A percentile compares a stretch with the other conserved stretches of the same genome.
phyloP scores from a whole-genome alignment of 2,888 invertebrate species.

The Pyralis farinalis region DNA sequence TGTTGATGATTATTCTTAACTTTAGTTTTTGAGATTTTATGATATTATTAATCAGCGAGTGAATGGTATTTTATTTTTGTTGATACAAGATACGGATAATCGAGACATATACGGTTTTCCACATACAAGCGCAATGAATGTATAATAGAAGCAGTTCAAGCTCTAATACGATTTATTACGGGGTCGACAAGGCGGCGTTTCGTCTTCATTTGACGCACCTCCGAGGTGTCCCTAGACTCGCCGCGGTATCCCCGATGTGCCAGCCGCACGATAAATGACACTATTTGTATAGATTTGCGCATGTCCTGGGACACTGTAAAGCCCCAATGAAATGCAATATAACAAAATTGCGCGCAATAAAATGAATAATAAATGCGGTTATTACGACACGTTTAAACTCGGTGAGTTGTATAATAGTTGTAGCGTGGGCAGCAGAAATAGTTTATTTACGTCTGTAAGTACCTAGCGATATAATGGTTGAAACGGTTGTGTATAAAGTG shows the following conservation, averaged over 20 bases:
- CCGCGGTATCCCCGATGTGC: conserved; percentile 17
- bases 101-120: too few species aligned
- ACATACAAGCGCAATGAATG: conserved; percentile 12
- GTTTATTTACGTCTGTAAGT: too few species aligned
- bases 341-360: conserved; percentile 16
- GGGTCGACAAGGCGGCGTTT: conserved; percentile 28
- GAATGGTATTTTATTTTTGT: too few species aligned
- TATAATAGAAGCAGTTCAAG: conserved; percentile 12
- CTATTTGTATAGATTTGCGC: conserved; percentile 49
- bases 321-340: conserved; percentile 17
- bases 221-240: conserved; percentile 20
- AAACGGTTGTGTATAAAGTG: too few species aligned
- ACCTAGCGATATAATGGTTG: too few species aligned
- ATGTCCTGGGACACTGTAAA: conserved; percentile 16
- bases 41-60: too few species aligned
- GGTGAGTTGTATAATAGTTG: too few species aligned
- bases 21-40: too few species aligned
- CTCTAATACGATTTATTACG: conserved; percentile 32
- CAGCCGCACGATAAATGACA: conserved; percentile 36
- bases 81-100: too few species aligned
- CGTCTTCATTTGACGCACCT: conserved; percentile 36
- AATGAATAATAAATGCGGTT: conserved; percentile 2
- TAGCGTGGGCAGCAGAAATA: too few species aligned
- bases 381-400: background rate
- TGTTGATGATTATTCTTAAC: too few species aligned